Evolutionary conservation across 2,797 vertebrate genomes (phyloP), one percentile per base, ranked within the genome.

Genomic region (Dryobates pubescens): DNA sequence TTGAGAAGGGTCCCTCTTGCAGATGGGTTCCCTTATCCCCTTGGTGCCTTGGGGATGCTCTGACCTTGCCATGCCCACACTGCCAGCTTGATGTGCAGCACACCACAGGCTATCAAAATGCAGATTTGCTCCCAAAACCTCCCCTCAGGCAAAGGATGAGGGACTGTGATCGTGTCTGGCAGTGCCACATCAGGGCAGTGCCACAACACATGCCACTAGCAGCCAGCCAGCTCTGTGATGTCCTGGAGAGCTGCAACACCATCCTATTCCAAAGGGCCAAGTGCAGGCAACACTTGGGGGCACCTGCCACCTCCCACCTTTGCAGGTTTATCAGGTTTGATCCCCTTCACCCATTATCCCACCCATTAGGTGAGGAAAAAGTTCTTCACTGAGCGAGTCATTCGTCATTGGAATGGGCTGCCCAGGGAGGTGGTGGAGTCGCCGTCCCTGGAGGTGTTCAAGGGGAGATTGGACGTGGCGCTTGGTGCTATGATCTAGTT

Each of bases 31-130:
- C 72, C 1, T 7, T 32, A 38, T 12, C 32, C 32, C 36, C 29
- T 5, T 26, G 32, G 22, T 34, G 45, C 16, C 53, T 32, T 0
- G 1, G 16, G 51, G 41, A 54, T 47, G 54, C 30, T 89, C 62
- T 58, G 49, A 2, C 56, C 59, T 51, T 56, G 57, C 11, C 32
- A 9, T 1, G 9, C 4, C 22, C 3, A 26, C 0, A 3, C 29
- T 38, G 38, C 1, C 72, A 61, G 15, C 26, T 27, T 7, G 41
- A 58, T 51, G 16, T 36, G n/a, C 27, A 70, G 43, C 61, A 1
- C 11, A n/a, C 29, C 59, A 7, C 34, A 30, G 32, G 8, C n/a
- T 41, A 16, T 4, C 23, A 14, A 59, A 74, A 74, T 19, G 56
- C 62, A 58, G 10, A n/a, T 62, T 8, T 32, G 19, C 58, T 63